Base-by-base conservation (phyloP, 2,113 vertebrate genomes). In the Zosterops hypoxanthus region DNA sequence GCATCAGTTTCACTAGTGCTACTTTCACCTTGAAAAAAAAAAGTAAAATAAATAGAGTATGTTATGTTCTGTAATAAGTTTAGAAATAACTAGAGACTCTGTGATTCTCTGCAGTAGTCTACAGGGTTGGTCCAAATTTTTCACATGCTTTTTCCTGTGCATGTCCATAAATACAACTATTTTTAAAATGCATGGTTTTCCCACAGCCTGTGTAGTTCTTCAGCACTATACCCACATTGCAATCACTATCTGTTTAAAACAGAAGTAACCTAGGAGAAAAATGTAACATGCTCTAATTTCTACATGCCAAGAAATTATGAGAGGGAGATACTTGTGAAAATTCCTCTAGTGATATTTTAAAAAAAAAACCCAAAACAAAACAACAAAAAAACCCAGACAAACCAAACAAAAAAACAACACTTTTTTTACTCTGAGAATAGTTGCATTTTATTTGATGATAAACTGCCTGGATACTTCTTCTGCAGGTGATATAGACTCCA, bases 291-390 rank as follows among this genome's bases (percentile, higher is more conserved):
- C 13, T 89, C 1, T 41, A 65, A 84, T 81, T 86, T 49, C 42
- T 82, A 41, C 20, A 15, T 65, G n/a, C 20, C 22, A 46, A 82
- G 23, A 79, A 90, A 60, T 17, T 2, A 29, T 64, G 20, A 77
- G 29, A 80, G 28, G 13, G 23, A 70, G 65, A 16, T 65, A 31
- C 28, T 73, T 70, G 23, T 73, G 21, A 69, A 90, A 82, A 46
- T 26, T 87, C 47, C n/a, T 34, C 46, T 75, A 72, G 5, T 39
- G 13, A 42, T 55, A 55, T 25, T 59, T 36, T 31, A 16, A 16
- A 59, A 61, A 68, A 49, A 0, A n/a, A 8, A 36, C 0, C 52
- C 31, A 29, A 29, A 29, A 53, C 29, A 0, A 28, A 25, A 12
- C 15, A 47, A 47, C 0, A 50, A 9, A 18, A 39, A 47, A 9